Conservation (phyloP, 2,113 vertebrate genomes). For the Pygoscelis antarcticus region DNA sequence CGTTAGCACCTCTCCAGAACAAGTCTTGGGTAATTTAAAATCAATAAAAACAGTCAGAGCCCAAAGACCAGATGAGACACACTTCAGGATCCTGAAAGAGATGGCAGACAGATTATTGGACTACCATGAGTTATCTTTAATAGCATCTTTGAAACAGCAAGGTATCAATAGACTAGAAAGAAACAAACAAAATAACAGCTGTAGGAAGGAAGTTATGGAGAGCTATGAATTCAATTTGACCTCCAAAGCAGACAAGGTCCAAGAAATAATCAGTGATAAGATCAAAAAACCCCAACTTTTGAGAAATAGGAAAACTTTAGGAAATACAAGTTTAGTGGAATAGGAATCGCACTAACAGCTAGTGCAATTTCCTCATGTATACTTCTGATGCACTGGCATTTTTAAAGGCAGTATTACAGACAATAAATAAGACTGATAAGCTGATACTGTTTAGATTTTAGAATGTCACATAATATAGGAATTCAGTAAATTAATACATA, state of each 20-base stretch:
- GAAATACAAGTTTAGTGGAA: background rate
- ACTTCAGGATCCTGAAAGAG: background rate
- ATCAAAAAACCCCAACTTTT: background rate
- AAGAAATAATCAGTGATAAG: background rate
- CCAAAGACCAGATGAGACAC: background rate
- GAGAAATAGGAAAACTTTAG: background rate
- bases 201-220: background rate
- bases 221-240: background rate
- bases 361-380: background rate
- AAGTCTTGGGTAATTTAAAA: constrained; percentile 32
- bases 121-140: background rate
- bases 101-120: background rate
- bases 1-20: constrained; percentile 10
- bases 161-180: background rate
- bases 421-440: background rate
- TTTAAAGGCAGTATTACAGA: background rate
- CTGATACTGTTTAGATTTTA: background rate
- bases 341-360: background rate
- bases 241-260: background rate
- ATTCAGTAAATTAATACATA: background rate
- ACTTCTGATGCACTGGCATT: background rate
- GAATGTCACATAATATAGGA: background rate
- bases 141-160: background rate
- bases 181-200: background rate
- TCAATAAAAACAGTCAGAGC: constrained; percentile 14